A percentile compares a stretch with the other conserved stretches of the same genome.
Evolutionary conservation across 2,888 invertebrate genomes (phyloP).

Genomic region (Aporophyla lueneburgensis): DNA sequence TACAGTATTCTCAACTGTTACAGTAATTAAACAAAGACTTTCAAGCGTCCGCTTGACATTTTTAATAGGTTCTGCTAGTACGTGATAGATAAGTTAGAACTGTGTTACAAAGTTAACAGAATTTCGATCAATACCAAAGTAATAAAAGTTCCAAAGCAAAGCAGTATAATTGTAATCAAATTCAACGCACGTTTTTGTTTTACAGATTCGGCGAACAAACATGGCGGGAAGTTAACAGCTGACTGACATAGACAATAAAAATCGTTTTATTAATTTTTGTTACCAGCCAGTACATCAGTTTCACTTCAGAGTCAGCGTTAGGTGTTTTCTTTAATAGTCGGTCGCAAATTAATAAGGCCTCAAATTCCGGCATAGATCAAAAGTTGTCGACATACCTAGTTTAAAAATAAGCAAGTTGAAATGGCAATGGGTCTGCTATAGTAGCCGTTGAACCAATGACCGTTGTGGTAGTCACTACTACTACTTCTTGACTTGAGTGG

Average conservation of each 20-base stretch:
- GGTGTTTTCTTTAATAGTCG: background rate
- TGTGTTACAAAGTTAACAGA: background rate
- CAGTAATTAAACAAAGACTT: no score
- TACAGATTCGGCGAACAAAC: slow-evolving; percentile 48
- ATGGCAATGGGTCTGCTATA: no score
- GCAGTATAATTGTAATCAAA: slow-evolving; percentile 26
- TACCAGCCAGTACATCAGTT: slow-evolving; percentile 17
- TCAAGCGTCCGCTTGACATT: no score
- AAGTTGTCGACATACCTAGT: no score
- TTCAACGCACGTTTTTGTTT: slow-evolving; percentile 37
- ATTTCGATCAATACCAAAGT: background rate
- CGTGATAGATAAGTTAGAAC: background rate
- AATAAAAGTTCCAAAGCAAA: slow-evolving; percentile 20
- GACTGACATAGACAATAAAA: slow-evolving; percentile 50
- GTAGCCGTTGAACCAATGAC: no score
- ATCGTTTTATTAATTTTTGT: slow-evolving; percentile 35
- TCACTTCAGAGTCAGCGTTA: background rate
- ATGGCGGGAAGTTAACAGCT: slow-evolving; percentile 49
- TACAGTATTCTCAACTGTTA: no score
- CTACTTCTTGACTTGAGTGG: no score
- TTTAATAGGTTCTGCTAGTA: no score
- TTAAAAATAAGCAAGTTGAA: no score
- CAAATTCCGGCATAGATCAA: no score
- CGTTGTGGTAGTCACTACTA: no score
- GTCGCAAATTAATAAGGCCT: no score